phyloP scores from a whole-genome alignment of 2,113 vertebrate species.

The Poeciliopsis turrubarensis region DNA sequence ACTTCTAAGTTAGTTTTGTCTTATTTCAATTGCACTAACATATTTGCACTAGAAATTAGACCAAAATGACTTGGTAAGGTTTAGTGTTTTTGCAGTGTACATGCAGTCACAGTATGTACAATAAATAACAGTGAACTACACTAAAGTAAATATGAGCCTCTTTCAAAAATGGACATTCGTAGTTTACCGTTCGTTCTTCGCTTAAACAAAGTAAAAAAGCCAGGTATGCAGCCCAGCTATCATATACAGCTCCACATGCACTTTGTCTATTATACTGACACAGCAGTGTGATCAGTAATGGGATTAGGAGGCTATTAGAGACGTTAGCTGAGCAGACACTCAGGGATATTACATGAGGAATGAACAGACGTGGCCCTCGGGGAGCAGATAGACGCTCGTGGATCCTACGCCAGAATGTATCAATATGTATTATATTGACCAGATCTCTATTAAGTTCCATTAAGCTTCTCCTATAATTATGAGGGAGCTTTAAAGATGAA shows the following conservation, averaged over 20 bases:
- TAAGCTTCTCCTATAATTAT: conserved; percentile 32
- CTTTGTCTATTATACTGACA: conserved; percentile 52
- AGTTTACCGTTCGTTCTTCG: neutral
- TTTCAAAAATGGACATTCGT: neutral
- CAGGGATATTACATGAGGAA: conserved; percentile 59
- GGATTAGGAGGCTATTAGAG: conserved; percentile 59
- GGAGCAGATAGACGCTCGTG: conserved; percentile 21
- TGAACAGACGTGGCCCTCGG: conserved; percentile 30
- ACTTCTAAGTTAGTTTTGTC: too few relatives aligned
- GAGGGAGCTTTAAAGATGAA: conserved; percentile 19
- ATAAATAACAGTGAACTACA: neutral
- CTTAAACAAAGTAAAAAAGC: conserved; percentile 12
- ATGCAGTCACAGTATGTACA: too few relatives aligned
- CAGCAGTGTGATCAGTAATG: conserved; percentile 64
- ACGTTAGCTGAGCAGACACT: conserved; percentile 17
- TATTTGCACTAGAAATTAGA: too few relatives aligned
- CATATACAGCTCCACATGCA: conserved; percentile 26
- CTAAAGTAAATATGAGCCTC: neutral
- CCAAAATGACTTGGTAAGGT: too few relatives aligned
- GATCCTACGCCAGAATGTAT: conserved; percentile 23
- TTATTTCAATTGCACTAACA: too few relatives aligned
- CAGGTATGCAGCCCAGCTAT: conserved; percentile 6
- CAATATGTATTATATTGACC: conserved; percentile 54
- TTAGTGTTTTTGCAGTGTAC: too few relatives aligned
- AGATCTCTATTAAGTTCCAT: conserved; percentile 38